Percentiles rank a stretch among this genome's conserved stretches.
phyloP scores from a whole-genome alignment of 2,797 vertebrate genomes.

The Tympanoctomys barrerae region DNA sequence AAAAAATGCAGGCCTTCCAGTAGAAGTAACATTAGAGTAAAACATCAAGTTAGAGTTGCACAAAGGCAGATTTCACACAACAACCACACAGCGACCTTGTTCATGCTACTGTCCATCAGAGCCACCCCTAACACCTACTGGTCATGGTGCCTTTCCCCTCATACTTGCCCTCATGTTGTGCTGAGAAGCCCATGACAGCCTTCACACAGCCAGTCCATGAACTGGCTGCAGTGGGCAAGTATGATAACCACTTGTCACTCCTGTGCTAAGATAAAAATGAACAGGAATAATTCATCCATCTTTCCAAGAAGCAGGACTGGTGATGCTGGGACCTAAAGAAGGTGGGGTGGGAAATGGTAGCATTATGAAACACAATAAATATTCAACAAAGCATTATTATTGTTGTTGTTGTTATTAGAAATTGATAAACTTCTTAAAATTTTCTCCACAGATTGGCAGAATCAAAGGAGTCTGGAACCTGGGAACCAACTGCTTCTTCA shows the following conservation, averaged over 20 bases:
- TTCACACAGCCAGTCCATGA: not conserved
- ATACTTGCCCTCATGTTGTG: rapidly evolving
- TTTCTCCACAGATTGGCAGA: not conserved
- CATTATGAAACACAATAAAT: not conserved
- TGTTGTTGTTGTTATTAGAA: not conserved
- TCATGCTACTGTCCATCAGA: too few relatives aligned
- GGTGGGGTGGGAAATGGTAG: not conserved
- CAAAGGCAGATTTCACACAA: not conserved
- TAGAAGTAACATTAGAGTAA: not conserved
- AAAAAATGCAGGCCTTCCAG: not conserved
- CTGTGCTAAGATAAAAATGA: not conserved
- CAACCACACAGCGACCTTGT: not conserved
- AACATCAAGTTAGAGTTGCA: not conserved
- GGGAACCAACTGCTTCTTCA: not conserved
- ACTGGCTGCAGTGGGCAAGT: not conserved
- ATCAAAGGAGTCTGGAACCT: not conserved
- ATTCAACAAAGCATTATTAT: not conserved
- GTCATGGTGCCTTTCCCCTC: not conserved
- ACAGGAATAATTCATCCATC: not conserved
- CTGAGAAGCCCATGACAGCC: not conserved
- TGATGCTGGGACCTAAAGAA: not conserved
- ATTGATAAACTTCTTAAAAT: not conserved
- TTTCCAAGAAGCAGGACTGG: not conserved
- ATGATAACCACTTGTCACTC: not conserved
- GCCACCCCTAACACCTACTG: not conserved